Evolutionary conservation across 2,888 invertebrate species (phyloP), one percentile per base, ranked within the genome.

Genomic region (Perizoma flavofasciatum): DNA sequence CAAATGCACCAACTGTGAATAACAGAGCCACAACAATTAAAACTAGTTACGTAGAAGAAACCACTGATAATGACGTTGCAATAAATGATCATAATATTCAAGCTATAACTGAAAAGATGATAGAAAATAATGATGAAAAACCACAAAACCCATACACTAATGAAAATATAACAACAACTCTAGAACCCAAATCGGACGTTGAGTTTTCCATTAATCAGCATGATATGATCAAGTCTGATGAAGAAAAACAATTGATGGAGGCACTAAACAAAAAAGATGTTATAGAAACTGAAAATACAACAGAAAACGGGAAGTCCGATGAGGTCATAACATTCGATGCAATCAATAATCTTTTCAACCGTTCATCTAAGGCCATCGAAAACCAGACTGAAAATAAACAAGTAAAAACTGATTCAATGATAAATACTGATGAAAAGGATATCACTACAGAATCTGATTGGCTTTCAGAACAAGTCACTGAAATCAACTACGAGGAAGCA

Each of bases 321-420:
- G 84, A 85, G 65, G 71, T 66, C 39, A 66, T 88, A 34, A 88
- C 88, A 45, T 89, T 90, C 67, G 87, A 89, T 68, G 71, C 75
- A 34, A 86, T 89, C 22, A 88, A 78, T 58, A 82, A 79, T 75
- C 77, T 85, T 56, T 83, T 78, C 59, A 89, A 88, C 65, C 81
- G 86, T 57, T 82, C 90, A 33, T 87, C 90, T 6, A 88, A 88
- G 72, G 82, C 86, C n/a, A 81, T 84, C 48, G 77, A 77, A 55
- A 72, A 69, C n/a, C 65, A 71, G 51, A 67, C 66, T 7, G 55
- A 65, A 35, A 68, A 62, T 60, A 62, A 61, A 41, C 70, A 76
- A 35, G 75, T 74, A 46, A 49, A 66, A 39, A 73, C 70, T 55
- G 71, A 72, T 22, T 72, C 68, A 48, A 34, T 34, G 8, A 55